Evolutionary conservation across 92 coral and sea anemone species (phyloP), one percentile per base, ranked within the genome.

Genomic region (Phenganax marumi): DNA sequence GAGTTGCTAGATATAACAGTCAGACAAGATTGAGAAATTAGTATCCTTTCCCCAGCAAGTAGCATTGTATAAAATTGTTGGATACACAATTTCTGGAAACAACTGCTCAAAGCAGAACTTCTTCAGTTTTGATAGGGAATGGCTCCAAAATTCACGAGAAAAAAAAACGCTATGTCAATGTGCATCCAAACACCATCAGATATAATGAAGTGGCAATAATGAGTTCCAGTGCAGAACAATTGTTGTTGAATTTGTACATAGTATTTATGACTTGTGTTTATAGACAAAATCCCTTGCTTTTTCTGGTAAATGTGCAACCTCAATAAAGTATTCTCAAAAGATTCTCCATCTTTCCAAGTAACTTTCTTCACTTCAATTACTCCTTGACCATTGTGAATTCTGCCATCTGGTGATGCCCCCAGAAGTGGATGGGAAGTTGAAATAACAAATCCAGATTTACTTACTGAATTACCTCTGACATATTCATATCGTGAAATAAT

Each of bases 11-110:
- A 33, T 33, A 33, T 5, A 33, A 1, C 5, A 33, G 43, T 33
- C 43, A 33, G 43, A 33, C 43, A 33, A 5, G 43, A 2, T 33
- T 33, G 43, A 5, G 5, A 33, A 33, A 33, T 5, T 33, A 56
- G 22, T 47, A 18, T 52, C 83, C 69, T 58, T 81, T 70, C 84
- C 84, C 93, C 91, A 90, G 70, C 90, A 53, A 57, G 81, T 50
- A 33, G 66, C 81, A 25, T 89, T 87, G 74, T 60, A 56, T 49
- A 76, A 52, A 55, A 88, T 81, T 77, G 85, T 78, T 85, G 91
- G 91, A 76, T 90, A 63, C 1, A 63, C 14, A 63, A 18, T 25
- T 63, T 11, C 70, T 1, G 22, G 70, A 1, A 63, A 56, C n/a
- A 56, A 14, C 1, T 56, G 63, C 1, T 2, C 1, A 7, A 56